Percentiles rank a stretch among this genome's conserved stretches.
Evolutionary conservation across 2,888 invertebrate genomes (phyloP).

Genomic region (Tetragonisca angustula): DNA sequence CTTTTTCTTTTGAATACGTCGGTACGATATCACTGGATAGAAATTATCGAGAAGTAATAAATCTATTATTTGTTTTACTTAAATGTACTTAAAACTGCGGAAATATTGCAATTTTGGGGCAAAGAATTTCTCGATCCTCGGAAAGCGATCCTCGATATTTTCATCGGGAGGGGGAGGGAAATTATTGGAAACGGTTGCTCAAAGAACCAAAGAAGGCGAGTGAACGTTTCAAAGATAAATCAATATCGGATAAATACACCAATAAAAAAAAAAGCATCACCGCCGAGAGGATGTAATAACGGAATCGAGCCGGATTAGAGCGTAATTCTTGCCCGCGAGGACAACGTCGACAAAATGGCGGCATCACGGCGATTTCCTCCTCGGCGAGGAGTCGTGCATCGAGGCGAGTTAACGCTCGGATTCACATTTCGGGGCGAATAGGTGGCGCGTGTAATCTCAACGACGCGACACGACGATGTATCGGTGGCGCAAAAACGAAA

Average conservation of each 20-base stretch:
- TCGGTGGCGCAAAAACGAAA: background rate
- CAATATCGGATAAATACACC: background rate
- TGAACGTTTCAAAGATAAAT: background rate
- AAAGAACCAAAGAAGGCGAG: background rate
- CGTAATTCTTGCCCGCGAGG: background rate
- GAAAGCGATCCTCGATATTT: no score
- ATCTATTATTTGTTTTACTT: no score
- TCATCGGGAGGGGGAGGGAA: no score
- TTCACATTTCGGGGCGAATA: conserved; percentile 8
- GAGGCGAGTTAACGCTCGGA: conserved; percentile 32
- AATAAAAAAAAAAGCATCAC: background rate
- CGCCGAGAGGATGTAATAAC: background rate
- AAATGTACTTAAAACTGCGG: no score
- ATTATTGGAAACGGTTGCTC: background rate
- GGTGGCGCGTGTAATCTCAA: background rate
- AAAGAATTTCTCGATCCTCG: no score
- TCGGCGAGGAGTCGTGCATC: background rate
- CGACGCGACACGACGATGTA: background rate
- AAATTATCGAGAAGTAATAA: no score
- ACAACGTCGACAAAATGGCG: background rate
- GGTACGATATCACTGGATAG: no score
- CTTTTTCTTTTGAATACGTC: no score
- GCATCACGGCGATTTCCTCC: conserved; percentile 10
- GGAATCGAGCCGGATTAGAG: background rate
- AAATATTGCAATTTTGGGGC: no score